Evolutionary conservation across 2,888 invertebrate species (phyloP).

Genomic region (Caenorhabditis drosophilae): DNA sequence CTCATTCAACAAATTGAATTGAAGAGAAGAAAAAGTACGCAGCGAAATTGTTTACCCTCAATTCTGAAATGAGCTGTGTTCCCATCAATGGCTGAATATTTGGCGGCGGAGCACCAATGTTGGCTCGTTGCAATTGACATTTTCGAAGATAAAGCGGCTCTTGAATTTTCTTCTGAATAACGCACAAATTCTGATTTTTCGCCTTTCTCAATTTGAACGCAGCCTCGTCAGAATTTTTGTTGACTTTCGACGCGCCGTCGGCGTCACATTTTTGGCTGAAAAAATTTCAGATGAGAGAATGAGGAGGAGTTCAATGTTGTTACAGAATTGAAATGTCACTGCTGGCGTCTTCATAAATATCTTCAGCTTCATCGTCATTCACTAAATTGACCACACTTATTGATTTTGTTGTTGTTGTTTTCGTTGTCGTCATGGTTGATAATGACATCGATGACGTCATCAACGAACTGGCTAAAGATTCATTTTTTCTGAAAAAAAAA

Average conservation of each 20-base stretch:
- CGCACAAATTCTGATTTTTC: conserved; percentile 9
- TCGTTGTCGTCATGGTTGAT: too few species aligned
- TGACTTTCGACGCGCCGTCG: neutral
- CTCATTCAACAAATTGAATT: too few species aligned
- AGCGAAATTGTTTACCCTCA: conserved; percentile 5
- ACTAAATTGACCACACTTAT: too few species aligned
- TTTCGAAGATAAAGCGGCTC: conserved; percentile 31
- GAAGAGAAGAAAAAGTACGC: neutral
- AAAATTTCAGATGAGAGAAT: too few species aligned
- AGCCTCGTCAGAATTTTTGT: neutral
- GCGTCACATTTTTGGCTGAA: too few species aligned
- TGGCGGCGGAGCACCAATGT: conserved; percentile 16
- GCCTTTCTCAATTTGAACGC: conserved; percentile 12
- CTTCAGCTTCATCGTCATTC: conserved; percentile 10
- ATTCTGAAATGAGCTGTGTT: conserved; percentile 12
- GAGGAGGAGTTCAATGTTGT: too few species aligned
- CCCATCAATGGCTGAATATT: conserved; percentile 11
- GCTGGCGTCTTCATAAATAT: conserved; percentile 36
- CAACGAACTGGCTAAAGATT: too few species aligned
- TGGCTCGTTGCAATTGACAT: conserved; percentile 12
- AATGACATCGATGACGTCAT: too few species aligned
- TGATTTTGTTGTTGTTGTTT: too few species aligned
- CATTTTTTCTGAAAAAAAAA: too few species aligned
- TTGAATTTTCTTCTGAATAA: conserved; percentile 10
- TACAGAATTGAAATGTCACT: conserved; percentile 28